Base-by-base conservation (phyloP, 2,888 invertebrate species). In the Tipula confusa region DNA sequence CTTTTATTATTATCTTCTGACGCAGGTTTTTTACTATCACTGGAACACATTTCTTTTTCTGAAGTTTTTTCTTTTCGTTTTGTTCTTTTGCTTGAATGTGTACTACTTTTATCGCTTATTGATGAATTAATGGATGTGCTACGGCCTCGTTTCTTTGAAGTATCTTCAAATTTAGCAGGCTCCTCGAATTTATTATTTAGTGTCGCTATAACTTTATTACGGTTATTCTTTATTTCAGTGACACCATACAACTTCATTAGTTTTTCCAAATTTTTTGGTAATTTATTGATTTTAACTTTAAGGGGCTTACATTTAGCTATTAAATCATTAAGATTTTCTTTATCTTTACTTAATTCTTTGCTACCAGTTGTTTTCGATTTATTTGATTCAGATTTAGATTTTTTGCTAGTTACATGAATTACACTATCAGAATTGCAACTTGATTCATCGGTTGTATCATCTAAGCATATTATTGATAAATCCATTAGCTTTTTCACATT, bases 151-250 rank as follows among this genome's bases (percentile, higher is more conserved):
- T 64, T 64, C 1, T 64, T 64, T 24, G 64, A 1, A 18, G 64
- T 64, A 24, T 24, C n/a, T 11, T 24, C 64, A 9, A 24, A 7
- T 24, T 7, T 24, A 24, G 9, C 9, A 9, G n/a, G 24, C 64
- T 64, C 11, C 24, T 64, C 64, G 2, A 24, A 24, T 9, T 18
- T 9, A 7, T 24, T 24, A 24, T 18, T 64, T 6, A 64, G 24
- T 64, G 18, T 64, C 24, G 48, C 29, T 7, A 83, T 43, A 48
- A 48, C 48, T 48, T 48, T 18, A 83, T 83, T 83, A n/a, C 43
- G n/a, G 29, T 48, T 43, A 48, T 83, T 80, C 7, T 9, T 83
- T 33, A 81, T 84, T 43, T 83, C 83, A 13, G 29, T 83, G 9
- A 83, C 24, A 79, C 64, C 64, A 79, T 83, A 6, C 18, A 15